Conservation (phyloP, 2,113 vertebrate genomes). For the Dasyurus viverrinus region DNA sequence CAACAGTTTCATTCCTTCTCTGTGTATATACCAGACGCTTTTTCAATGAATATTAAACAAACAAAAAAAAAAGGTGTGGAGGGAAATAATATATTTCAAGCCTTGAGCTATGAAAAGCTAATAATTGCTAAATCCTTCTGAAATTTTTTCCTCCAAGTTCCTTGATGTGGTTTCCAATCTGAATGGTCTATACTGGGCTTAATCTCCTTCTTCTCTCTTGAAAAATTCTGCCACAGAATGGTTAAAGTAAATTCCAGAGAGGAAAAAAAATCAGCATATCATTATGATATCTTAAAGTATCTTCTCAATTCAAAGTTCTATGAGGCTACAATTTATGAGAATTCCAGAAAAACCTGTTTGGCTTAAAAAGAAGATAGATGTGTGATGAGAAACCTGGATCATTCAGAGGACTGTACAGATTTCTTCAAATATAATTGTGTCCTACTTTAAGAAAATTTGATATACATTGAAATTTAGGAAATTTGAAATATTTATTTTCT, state of each 20-base stretch:
- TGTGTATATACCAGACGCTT: not conserved
- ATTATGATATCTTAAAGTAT: conserved; percentile 20
- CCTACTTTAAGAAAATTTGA: conserved; percentile 24
- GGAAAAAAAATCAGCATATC: not conserved
- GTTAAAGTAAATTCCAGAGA: conserved; percentile 37
- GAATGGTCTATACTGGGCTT: not conserved
- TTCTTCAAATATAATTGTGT: not conserved
- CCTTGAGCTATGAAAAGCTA: not conserved
- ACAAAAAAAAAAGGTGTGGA: not conserved
- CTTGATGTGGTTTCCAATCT: not conserved
- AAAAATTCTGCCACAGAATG: not conserved
- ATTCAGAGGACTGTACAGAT: conserved; percentile 3
- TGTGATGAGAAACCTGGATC: conserved; percentile 6
- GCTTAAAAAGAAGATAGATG: conserved; percentile 1
- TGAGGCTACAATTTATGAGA: conserved; percentile 38
- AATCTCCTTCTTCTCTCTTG: not conserved
- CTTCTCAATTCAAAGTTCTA: conserved; percentile 27
- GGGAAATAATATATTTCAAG: not conserved
- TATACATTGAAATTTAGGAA: not conserved
- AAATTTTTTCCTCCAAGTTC: not conserved
- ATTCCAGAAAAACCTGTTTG: not conserved
- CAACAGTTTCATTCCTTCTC: conserved; percentile 18
- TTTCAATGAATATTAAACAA: conserved; percentile 6
- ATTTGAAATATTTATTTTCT: not conserved
- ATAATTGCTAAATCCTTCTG: not conserved